Evolutionary conservation across 2,888 invertebrate genomes (phyloP).

Genomic region (Chironomus riparius): DNA sequence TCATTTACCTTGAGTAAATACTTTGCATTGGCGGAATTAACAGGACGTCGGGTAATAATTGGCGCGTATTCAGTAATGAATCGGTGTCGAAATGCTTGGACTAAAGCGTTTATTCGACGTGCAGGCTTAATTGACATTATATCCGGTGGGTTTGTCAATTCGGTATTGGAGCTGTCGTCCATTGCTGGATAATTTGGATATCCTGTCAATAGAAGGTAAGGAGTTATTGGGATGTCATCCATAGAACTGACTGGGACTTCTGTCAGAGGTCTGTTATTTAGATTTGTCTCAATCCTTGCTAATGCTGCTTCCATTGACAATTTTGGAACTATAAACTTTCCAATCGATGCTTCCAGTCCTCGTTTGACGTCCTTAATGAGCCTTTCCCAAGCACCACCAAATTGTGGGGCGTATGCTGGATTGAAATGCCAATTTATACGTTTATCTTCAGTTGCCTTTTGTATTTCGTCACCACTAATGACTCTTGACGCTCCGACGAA

Average conservation of each 20-base stretch:
- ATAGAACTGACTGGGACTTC: neutral
- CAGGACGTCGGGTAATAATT: no score
- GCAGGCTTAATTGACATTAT: neutral
- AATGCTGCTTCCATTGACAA: no score
- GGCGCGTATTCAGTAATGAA: neutral
- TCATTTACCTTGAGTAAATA: neutral
- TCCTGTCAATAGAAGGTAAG: neutral
- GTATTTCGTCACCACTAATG: neutral
- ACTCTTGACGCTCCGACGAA: neutral
- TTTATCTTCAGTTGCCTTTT: neutral
- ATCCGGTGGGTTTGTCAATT: neutral
- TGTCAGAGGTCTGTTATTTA: no score
- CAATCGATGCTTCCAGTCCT: no score
- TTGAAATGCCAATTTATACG: slow-evolving; percentile 19
- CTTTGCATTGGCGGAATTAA: neutral
- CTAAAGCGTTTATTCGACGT: neutral
- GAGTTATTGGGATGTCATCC: slow-evolving; percentile 9
- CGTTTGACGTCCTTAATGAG: no score
- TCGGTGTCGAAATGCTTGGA: neutral
- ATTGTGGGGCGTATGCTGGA: no score
- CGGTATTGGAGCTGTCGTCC: neutral
- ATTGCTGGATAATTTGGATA: neutral
- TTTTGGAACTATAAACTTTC: no score
- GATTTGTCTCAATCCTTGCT: no score
- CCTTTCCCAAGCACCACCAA: no score